Percentiles rank a stretch among this genome's conserved stretches.
phyloP scores from a whole-genome alignment of 2,797 vertebrate genomes.

The Eurystomus glaucurus region DNA sequence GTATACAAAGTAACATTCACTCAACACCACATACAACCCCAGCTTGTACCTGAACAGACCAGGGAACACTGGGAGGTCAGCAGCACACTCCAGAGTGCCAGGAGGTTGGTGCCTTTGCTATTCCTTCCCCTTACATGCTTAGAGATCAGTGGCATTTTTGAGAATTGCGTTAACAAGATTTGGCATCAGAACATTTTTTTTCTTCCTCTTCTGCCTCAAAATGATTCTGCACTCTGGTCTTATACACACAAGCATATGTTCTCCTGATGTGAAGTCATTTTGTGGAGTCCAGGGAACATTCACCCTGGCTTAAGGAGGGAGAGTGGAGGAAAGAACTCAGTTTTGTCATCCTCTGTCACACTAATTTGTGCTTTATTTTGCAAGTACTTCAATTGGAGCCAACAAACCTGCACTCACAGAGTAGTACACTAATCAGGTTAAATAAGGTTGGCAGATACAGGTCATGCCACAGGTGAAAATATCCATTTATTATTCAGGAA shows the following conservation, averaged over 20 bases:
- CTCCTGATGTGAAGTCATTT: not conserved
- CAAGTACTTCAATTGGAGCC: not conserved
- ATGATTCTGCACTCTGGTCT: not conserved
- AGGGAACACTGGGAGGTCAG: not conserved
- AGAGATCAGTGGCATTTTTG: not conserved
- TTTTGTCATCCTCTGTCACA: not conserved
- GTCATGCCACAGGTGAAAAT: not conserved
- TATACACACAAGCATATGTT: not conserved
- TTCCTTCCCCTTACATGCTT: not conserved
- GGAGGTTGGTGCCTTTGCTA: not conserved
- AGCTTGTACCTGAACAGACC: not conserved
- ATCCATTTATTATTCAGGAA: constrained; percentile 1
- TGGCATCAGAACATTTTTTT: not conserved
- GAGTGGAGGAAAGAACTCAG: not conserved
- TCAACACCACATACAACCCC: no score
- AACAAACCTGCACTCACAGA: not conserved
- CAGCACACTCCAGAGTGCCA: not conserved
- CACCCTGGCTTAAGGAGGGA: not conserved
- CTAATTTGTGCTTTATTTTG: not conserved
- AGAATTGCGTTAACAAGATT: not conserved
- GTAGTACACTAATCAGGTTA: not conserved
- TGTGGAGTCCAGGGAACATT: not conserved
- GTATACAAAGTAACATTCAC: not conserved
- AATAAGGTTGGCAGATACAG: not conserved
- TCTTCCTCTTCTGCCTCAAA: not conserved